A percentile compares a stretch with the other conserved stretches of the same genome.
Evolutionary conservation across 2,888 invertebrate genomes (phyloP).

Genomic region (Acanthoscelides obtectus): DNA sequence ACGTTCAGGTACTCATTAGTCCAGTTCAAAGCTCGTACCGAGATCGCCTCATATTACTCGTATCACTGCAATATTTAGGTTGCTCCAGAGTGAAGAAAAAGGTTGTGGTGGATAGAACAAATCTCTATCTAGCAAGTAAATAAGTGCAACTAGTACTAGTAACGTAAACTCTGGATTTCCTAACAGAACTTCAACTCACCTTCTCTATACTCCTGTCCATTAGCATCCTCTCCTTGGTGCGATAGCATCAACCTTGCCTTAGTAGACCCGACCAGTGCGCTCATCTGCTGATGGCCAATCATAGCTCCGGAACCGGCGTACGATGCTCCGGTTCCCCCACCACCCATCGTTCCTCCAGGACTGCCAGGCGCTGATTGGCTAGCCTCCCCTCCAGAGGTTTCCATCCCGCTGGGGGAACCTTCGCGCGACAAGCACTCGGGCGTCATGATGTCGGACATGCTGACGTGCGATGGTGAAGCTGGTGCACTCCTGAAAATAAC

Average conservation of each 20-base stretch:
- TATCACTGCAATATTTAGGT: no score
- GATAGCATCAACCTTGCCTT: conserved; percentile 54
- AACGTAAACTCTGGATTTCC: no score
- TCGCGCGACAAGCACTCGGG: conserved; percentile 82
- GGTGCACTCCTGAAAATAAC: conserved; percentile 73
- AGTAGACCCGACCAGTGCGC: conserved; percentile 48
- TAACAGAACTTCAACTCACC: conserved; percentile 34
- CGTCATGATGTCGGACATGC: conserved; percentile 81
- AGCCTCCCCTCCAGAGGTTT: conserved; percentile 50
- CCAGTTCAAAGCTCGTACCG: no score
- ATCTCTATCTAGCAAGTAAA: no score
- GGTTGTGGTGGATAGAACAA: no score
- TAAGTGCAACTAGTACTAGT: no score
- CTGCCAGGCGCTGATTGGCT: conserved; percentile 51
- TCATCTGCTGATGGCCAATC: conserved; percentile 49
- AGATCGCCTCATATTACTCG: no score
- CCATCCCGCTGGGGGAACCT: conserved; percentile 79
- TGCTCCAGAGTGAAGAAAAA: no score
- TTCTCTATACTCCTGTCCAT: conserved; percentile 44
- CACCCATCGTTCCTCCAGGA: conserved; percentile 51
- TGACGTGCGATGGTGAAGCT: conserved; percentile 89
- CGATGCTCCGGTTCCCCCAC: conserved; percentile 47
- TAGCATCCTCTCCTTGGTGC: conserved; percentile 47
- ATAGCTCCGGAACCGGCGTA: conserved; percentile 47
- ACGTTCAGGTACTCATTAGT: no score